Percentiles rank a stretch among this genome's conserved stretches.
Evolutionary conservation across 2,797 vertebrate genomes (phyloP).

Genomic region (Poliocrania exsul): DNA sequence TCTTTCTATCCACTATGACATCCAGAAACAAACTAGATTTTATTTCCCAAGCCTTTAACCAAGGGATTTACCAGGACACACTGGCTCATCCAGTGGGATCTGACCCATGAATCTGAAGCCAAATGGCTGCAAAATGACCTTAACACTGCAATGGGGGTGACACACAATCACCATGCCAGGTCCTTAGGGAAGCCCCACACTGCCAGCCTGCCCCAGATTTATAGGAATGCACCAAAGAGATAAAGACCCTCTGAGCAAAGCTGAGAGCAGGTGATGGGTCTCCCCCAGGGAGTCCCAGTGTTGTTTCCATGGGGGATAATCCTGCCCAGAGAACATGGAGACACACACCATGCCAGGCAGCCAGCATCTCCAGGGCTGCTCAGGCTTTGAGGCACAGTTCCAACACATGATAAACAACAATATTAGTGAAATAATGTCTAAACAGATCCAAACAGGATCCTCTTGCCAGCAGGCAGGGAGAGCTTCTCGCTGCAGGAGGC

Average conservation of each 20-base stretch:
- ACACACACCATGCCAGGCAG: fast-evolving
- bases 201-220: not conserved
- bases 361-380: not conserved
- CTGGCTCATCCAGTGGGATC: not conserved
- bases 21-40: not conserved
- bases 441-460: slow-evolving; percentile 21
- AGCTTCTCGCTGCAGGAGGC: not conserved
- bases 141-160: not conserved
- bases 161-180: fast-evolving
- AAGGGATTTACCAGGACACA: not conserved
- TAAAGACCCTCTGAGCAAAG: not conserved
- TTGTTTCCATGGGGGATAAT: not conserved
- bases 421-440: slow-evolving; percentile 5
- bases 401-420: slow-evolving; percentile 10
- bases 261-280: not conserved
- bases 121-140: not conserved
- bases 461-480: slow-evolving; percentile 24
- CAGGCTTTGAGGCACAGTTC: not conserved
- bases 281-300: not conserved
- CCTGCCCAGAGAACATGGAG: not conserved
- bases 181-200: not conserved
- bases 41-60: not conserved
- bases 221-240: not conserved
- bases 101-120: not conserved
- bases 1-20: not conserved